Percentiles rank a stretch among this genome's conserved stretches.
Evolutionary conservation across 2,113 vertebrate genomes (phyloP).

Genomic region (Hippocampus zosterae): DNA sequence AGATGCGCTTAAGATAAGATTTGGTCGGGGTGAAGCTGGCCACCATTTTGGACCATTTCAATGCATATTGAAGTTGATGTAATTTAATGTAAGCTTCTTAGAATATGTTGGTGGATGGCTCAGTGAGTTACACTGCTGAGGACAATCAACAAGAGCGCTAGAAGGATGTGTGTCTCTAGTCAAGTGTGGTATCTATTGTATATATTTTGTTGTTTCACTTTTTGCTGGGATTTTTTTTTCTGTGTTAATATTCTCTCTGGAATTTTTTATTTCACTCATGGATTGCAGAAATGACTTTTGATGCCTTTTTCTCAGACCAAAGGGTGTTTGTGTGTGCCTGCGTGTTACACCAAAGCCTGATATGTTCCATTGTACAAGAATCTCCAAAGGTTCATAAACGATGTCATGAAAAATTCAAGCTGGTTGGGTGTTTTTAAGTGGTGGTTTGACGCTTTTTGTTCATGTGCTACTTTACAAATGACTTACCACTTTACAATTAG

Average conservation of each 20-base stretch:
- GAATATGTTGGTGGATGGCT: neutral
- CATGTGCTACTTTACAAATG: constrained; percentile 4
- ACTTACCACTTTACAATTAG: neutral
- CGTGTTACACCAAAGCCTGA: constrained; percentile 26
- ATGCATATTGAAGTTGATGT: too few species aligned
- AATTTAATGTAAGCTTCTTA: too few species aligned
- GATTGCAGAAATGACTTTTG: constrained; percentile 54
- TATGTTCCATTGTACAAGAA: constrained; percentile 39
- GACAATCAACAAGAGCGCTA: too few species aligned
- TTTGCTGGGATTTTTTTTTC: neutral
- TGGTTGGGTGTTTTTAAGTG: neutral
- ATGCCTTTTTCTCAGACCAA: constrained; percentile 51
- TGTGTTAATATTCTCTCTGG: constrained; percentile 23
- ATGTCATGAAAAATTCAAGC: constrained; percentile 19
- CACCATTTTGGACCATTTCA: too few species aligned
- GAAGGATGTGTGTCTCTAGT: constrained; percentile 3
- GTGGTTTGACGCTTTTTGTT: constrained; percentile 17
- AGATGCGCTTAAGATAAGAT: too few species aligned
- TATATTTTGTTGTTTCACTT: constrained; percentile 23
- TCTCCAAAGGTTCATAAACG: constrained; percentile 25
- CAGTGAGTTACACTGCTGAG: neutral
- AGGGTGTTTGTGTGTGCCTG: constrained; percentile 30
- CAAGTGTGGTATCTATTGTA: constrained; percentile 42
- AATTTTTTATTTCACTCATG: constrained; percentile 50
- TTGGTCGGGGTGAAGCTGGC: too few species aligned